Evolutionary conservation across 1,140 invertebrate species (phyloP), one percentile per base, ranked within the genome.

Genomic region (Oedothorax gibbosus): DNA sequence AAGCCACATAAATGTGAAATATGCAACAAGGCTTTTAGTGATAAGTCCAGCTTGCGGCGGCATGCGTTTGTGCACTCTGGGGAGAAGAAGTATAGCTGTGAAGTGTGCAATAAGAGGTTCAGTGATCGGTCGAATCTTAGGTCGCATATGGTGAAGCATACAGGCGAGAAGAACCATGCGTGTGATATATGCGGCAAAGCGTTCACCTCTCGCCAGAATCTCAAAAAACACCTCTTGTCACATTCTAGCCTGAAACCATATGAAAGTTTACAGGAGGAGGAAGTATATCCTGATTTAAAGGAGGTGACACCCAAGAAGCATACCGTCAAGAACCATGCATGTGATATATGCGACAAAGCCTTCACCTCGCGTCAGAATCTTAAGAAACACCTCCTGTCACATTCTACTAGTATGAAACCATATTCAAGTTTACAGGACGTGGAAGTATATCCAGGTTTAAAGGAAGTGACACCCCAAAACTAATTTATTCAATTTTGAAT

Each of bases 111-210:
- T 35, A 50, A 64, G 8, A 57, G 10, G 7, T 62, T 65, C n/a
- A 21, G 35, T 14, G 11, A 11, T 9, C 64, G 66, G 54, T 14
- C 9, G 18, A 66, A 65, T 53, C 66, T 79, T 51, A 51, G n/a
- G n/a, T 21, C 9, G 3, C 77, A 79, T 66, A 15, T n/a, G 12
- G 20, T 14, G 1, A 18, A 7, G 10, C 77, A 79, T 66, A 64
- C 35, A 14, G 54, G 50, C 21, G 77, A 79, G 35, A 79, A 79
- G 35, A 60, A 35, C 7, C 51, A 66, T 66, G n/a, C 11, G n/a
- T 79, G 77, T 65, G 62, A 6, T 10, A 21, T 79, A 5, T 79
- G 77, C 51, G 20, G 15, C 35, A 60, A 53, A 62, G 11, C 9
- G 8, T 79, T 79, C 35, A 21, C 62, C 5, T 11, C 35, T 10